Base-by-base conservation (phyloP, 2,888 invertebrate genomes). In the Ditula angustiorana region DNA sequence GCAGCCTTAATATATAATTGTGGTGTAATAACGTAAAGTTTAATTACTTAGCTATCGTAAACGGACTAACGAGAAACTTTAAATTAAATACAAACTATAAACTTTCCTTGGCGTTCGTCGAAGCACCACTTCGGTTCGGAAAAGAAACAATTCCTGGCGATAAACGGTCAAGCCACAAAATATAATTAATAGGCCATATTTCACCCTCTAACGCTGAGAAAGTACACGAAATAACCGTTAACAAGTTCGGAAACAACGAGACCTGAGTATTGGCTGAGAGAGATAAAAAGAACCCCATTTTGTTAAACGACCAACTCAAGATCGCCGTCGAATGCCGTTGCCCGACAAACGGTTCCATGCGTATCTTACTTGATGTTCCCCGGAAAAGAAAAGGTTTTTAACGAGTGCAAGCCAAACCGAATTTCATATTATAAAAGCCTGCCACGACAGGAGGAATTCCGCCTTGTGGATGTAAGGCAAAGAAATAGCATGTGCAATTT, bases 251-350 rank as follows among this genome's bases (percentile, higher is more conserved):
- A 58, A 56, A 64, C 58, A 59, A 47, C 46, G 57, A 13, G 23
- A 30, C 56, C 26, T 28, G 46, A 13, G 50, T 61, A 66, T 62
- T 58, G 70, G 64, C 41, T 28, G 30, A 19, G 37, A 61, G 52
- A 65, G 67, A 69, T 69, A 69, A 68, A 69, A 53, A 63, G 37
- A 63, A 66, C 33, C 65, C 61, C 56, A 65, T 69, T 63, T 57
- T 55, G 46, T 52, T 55, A 59, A 67, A 63, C 63, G 63, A 67
- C 37, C 57, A 55, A 56, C 52, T 66, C 65, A 23, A 50, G 44
- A 65, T 33, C 61, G 46, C 55, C 7, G 37, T 26, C 41, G 11
- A 44, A 19, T 57, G 55, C 46, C 60, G 50, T 50, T 55, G 35
- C 28, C 56, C 56, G 13, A 28, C 61, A 56, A 62, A 46, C 62